These are phyloP conservation scores for Anisognathus igniventris DNA, from an alignment of 2,797 vertebrate species.

Conservation along the genomic window DNA sequence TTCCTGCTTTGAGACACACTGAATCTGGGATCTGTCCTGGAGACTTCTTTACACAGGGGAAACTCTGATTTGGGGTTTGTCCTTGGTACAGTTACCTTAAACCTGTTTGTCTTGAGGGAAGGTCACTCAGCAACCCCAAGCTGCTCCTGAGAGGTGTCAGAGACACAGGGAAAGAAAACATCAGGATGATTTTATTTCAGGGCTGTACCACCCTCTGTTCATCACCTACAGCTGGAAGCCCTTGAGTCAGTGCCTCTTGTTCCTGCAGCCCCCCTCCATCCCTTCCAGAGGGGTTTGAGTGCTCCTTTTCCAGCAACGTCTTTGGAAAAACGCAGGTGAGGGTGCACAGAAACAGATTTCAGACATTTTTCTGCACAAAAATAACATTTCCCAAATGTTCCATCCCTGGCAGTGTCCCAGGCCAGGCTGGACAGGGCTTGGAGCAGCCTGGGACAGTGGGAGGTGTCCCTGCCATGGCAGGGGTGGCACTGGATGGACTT, in stretches of 20 bases:
- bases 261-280: background rate
- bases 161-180: background rate
- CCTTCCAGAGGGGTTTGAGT: background rate
- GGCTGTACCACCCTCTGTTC: background rate
- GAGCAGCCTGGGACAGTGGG: fast-evolving
- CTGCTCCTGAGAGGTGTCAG: background rate
- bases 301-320: background rate
- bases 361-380: background rate
- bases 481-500: background rate
- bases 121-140: background rate
- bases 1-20: background rate
- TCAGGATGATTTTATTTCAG: background rate
- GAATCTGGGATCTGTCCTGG: background rate
- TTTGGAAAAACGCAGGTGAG: background rate
- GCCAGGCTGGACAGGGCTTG: fast-evolving
- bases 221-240: background rate
- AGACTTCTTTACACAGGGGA: background rate
- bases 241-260: background rate
- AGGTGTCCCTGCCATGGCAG: background rate
- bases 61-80: background rate
- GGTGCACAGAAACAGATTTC: background rate
- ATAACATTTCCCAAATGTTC: background rate
- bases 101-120: background rate
- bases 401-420: background rate
- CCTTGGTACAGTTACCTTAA: background rate